phyloP scores from a whole-genome alignment of 1,140 invertebrate species.

The Amyelois transitella region DNA sequence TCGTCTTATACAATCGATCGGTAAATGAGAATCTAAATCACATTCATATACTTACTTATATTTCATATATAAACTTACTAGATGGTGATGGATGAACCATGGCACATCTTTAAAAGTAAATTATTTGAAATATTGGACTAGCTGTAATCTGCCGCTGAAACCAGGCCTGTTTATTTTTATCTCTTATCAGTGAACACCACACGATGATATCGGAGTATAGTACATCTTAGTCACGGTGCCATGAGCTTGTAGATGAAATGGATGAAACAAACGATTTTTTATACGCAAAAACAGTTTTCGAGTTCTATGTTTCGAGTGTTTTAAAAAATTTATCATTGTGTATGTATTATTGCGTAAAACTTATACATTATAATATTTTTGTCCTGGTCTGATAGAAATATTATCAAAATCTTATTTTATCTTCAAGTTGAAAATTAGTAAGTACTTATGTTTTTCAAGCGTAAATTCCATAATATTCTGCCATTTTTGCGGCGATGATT shows the following conservation, averaged over 20 bases:
- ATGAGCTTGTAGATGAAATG: slow-evolving; percentile 21
- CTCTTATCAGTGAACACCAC: slow-evolving; percentile 19
- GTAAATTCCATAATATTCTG: too few relatives aligned
- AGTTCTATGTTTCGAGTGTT: slow-evolving; percentile 41
- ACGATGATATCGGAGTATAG: slow-evolving; percentile 10
- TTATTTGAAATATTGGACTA: neutral
- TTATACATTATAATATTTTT: too few relatives aligned
- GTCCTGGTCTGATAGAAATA: too few relatives aligned
- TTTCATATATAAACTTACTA: neutral
- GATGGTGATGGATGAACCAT: neutral
- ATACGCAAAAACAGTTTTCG: slow-evolving; percentile 30
- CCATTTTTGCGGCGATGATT: too few relatives aligned
- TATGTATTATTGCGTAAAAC: slow-evolving; percentile 15
- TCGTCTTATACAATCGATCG: neutral
- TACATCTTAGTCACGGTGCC: neutral
- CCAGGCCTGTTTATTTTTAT: slow-evolving; percentile 8
- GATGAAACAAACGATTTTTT: slow-evolving; percentile 24
- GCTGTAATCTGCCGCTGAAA: neutral
- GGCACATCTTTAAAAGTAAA: neutral
- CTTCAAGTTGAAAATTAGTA: too few relatives aligned
- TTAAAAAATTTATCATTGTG: slow-evolving; percentile 38
- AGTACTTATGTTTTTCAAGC: too few relatives aligned
- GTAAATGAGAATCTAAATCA: neutral
- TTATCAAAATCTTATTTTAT: too few relatives aligned
- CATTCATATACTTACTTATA: neutral